Percentiles rank a stretch among this genome's conserved stretches.
These are phyloP conservation scores for Perodicticus potto DNA, from an alignment of 2,797 vertebrate species.

Conservation along the genomic window DNA sequence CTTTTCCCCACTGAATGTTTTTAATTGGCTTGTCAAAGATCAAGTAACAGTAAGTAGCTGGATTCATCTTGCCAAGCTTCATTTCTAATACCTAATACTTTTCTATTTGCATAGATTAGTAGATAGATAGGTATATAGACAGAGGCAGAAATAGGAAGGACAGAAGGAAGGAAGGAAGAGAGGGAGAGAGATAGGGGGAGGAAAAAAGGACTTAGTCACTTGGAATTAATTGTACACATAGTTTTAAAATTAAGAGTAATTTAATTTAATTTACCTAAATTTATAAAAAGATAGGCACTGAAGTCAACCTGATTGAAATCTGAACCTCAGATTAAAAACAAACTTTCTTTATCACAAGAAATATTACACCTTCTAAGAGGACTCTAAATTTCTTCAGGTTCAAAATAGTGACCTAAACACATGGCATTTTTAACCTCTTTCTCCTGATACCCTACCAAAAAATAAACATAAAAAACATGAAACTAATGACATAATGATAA, in stretches of 20 bases:
- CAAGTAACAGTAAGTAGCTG: no score
- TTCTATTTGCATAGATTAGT: neutral
- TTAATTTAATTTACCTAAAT: neutral
- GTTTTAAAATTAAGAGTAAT: neutral
- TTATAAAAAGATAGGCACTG: neutral
- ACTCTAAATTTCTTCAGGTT: neutral
- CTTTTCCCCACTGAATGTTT: no score
- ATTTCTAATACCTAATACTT: neutral
- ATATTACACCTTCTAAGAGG: neutral
- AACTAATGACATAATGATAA: neutral
- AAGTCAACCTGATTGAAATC: neutral
- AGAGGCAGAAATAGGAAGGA: neutral
- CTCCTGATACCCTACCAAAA: neutral
- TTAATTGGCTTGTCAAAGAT: no score
- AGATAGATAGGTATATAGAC: neutral
- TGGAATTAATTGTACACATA: neutral
- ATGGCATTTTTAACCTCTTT: neutral
- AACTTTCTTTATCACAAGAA: neutral
- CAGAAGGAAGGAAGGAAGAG: accelerated
- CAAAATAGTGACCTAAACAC: neutral
- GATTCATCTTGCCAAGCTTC: neutral
- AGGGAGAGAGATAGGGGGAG: neutral
- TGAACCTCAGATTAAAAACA: neutral
- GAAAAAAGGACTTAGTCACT: neutral
- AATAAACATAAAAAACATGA: neutral